Base-by-base conservation (phyloP, 2,113 vertebrate species). In the Muntiacus reevesi region DNA sequence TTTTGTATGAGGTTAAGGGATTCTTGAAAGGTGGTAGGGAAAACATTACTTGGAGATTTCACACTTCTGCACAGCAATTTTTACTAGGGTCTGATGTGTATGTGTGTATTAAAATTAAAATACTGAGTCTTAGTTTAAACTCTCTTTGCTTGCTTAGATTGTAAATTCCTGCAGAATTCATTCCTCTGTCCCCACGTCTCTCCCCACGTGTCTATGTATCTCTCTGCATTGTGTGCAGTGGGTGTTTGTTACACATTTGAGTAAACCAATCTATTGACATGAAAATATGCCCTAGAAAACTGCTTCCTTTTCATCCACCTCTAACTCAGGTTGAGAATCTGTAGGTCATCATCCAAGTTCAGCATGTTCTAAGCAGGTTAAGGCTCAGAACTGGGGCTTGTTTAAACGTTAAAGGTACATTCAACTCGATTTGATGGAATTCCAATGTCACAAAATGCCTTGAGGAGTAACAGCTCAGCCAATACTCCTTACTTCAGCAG, bases 351-450 rank as follows among this genome's bases (percentile, higher is more conserved):
- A 14, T 50, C 30, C 30, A 62, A 54, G 82, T 87, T 74, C 74
- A 95, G 78, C 6, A 1, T 30, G 3, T 67, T 91, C 52, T 67
- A 93, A 74, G 96, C 45, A 96, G 91, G 64, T 30, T 33, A 71
- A 89, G 52, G 40, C 40, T 9, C 36, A 74, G 78, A 93, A 74
- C 30, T 67, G 52, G 86, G 59, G 30, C 78, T 96, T 89, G 30
- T 96, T 95, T 33, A 67, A 97, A 95, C 97, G 85, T 83, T 47
- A 86, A 94, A 95, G 55, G 57, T 86, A 79, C n/a, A 47, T 23
- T 87, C n/a, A 1, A 59, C 40, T 40, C 36, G 33, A 36, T 83
- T 86, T 43, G 88, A 76, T 0, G 3, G 40, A 87, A 98, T 96
- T 82, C 91, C 71, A 87, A 6, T 64, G 86, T 84, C 83, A 97